Evolutionary conservation across 53 echinoderm and acorn worm genomes (phyloP).

Genomic region (Luidia sarsii): DNA sequence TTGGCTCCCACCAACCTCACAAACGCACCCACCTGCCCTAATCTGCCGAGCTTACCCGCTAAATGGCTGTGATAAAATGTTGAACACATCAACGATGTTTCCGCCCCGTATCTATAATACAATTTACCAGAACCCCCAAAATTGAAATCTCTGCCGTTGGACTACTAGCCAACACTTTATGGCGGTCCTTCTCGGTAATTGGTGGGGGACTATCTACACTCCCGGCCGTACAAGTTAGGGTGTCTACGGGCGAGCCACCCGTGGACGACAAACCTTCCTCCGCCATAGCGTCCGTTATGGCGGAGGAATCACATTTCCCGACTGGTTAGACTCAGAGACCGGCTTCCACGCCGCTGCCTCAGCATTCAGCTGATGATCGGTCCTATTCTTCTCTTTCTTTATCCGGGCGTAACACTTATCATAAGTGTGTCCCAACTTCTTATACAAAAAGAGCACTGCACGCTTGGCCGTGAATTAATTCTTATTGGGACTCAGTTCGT

Average conservation of each 20-base stretch:
- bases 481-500: not conserved
- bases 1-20: constrained; percentile 3
- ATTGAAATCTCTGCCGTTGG: not conserved
- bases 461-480: not conserved
- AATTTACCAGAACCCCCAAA: not conserved
- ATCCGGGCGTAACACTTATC: constrained; percentile 3
- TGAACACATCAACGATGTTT: constrained; percentile 9
- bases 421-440: not conserved
- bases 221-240: not conserved
- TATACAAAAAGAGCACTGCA: not conserved
- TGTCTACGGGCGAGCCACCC: not conserved
- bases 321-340: not conserved
- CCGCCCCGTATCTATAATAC: constrained; percentile 21
- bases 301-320: constrained; percentile 18
- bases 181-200: constrained; percentile 15
- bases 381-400: not conserved
- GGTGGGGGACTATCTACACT: not conserved
- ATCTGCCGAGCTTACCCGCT: not conserved
- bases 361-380: not conserved
- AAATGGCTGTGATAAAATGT: not conserved
- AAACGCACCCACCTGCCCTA: constrained; percentile 4
- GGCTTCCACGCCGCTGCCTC: not conserved
- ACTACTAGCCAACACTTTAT: constrained; percentile 8
- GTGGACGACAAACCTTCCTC: not conserved
- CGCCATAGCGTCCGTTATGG: constrained; percentile 3